phyloP scores from a whole-genome alignment of 2,113 vertebrate species.

The Scomber japonicus region DNA sequence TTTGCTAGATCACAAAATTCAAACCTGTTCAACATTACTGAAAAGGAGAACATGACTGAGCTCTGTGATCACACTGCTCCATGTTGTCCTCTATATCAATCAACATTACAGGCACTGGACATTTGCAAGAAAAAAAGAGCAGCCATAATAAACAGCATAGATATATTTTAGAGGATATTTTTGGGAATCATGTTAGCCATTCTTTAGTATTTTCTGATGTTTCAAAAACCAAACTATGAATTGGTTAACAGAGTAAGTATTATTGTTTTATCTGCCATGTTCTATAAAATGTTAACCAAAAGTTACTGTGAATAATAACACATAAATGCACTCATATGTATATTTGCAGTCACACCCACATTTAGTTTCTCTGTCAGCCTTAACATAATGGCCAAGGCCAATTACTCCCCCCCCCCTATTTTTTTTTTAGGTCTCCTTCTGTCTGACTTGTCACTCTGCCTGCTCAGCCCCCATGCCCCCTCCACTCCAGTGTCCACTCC shows the following conservation, averaged over 20 bases:
- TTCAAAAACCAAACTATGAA: conserved; percentile 3
- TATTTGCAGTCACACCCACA: conserved; percentile 1
- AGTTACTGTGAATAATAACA: background rate
- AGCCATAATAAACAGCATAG: too few relatives aligned
- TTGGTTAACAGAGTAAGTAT: background rate
- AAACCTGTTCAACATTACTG: too few relatives aligned
- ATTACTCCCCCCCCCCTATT: conserved; percentile 15
- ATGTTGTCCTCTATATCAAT: too few relatives aligned
- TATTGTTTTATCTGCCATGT: background rate
- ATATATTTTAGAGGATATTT: too few relatives aligned
- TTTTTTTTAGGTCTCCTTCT: conserved; percentile 31
- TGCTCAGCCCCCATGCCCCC: conserved; percentile 45
- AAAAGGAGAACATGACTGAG: too few relatives aligned
- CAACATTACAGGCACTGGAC: too few relatives aligned
- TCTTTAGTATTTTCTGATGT: too few relatives aligned
- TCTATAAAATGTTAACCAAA: background rate
- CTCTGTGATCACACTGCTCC: too few relatives aligned
- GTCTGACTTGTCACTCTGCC: conserved; percentile 38
- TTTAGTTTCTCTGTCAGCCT: conserved; percentile 14
- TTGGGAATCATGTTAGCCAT: too few relatives aligned
- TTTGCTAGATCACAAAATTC: too few relatives aligned
- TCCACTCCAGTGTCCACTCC: conserved; percentile 53
- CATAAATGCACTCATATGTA: background rate
- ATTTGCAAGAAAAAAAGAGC: too few relatives aligned
- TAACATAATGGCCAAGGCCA: conserved; percentile 55